phyloP scores from a whole-genome alignment of 2,888 invertebrate species.

The Callosobruchus maculatus region DNA sequence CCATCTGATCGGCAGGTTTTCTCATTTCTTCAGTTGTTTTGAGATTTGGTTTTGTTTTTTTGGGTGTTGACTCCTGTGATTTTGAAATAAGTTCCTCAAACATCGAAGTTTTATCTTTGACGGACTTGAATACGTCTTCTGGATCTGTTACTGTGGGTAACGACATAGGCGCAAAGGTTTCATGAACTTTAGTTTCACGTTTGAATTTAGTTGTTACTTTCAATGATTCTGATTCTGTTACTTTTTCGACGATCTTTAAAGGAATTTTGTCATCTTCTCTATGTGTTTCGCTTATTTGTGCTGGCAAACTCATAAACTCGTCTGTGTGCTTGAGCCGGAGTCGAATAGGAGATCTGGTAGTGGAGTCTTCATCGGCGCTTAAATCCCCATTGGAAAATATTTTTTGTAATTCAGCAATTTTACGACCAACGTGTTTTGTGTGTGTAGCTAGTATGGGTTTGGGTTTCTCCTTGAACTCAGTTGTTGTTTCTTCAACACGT shows the following conservation, averaged over 20 bases:
- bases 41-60: slow-evolving; percentile 26
- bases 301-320: not conserved
- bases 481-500: slow-evolving; percentile 20
- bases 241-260: not conserved
- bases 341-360: slow-evolving; percentile 18
- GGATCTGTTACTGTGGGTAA: slow-evolving; percentile 14
- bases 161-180: not conserved
- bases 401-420: slow-evolving; percentile 52
- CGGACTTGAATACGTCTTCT: slow-evolving; percentile 35
- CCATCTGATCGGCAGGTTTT: slow-evolving; percentile 19
- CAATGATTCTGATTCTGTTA: not conserved
- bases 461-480: slow-evolving; percentile 17
- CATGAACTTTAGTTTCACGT: not conserved
- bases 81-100: slow-evolving; percentile 45
- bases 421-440: slow-evolving; percentile 47
- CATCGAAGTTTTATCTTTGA: slow-evolving; percentile 42
- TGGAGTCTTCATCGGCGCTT: slow-evolving; percentile 20
- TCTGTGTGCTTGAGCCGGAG: not conserved
- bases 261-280: slow-evolving; percentile 10
- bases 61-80: slow-evolving; percentile 41
- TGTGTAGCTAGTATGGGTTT: slow-evolving; percentile 29
- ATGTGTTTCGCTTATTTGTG: slow-evolving; percentile 9
- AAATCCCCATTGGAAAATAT: slow-evolving; percentile 44
- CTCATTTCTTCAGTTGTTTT: slow-evolving; percentile 17
- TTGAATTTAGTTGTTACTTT: not conserved